Base-by-base conservation (phyloP, 2,888 invertebrate genomes). In the Lepidochitona cinerea region DNA sequence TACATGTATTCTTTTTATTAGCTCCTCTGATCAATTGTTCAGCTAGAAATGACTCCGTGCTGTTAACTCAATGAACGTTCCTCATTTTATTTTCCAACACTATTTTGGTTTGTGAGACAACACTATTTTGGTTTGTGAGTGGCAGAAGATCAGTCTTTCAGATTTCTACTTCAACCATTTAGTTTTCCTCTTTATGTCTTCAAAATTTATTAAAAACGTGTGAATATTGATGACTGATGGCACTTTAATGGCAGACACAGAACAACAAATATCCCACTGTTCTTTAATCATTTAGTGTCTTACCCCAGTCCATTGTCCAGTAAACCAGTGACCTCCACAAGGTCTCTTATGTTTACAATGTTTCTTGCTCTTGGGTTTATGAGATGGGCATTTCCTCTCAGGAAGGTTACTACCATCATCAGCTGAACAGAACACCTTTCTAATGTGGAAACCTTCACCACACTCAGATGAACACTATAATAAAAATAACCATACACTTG, bases 281-380 rank as follows among this genome's bases (percentile, higher is more conserved):
- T 4, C 14, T 59, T 59, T 23, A 59, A 59, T 59, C 1, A 4
- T 7, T 7, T 18, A 54, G 2, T 26, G 14, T 26, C 88, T 86
- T 83, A 93, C 93, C 86, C 92, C 88, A 49, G 93, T 92, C 94
- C 95, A 95, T 1, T 94, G 93, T 41, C 96, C 95, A 18, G 94
- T 93, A 88, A 96, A 97, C 97, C 97, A 97, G 84, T 94, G 93
- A 0, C 95, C 95, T 49, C 91, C 82, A 85, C 94, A 89, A 94
- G 96, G 82, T 93, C 93, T 78, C 49, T 81, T 81, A n/a, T 74
- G 74, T 53, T 80, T 82, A 65, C 88, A 88, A 3, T 77, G 49
- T 68, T 82, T 81, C 69, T 79, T 71, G 1, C 70, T 66, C 9
- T 71, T 69, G 2, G 88, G 87, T 37, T 75, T 76, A n/a, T 72